Conservation (phyloP, 2,797 vertebrate genomes). For the Helicolenus hilgendorfi region DNA sequence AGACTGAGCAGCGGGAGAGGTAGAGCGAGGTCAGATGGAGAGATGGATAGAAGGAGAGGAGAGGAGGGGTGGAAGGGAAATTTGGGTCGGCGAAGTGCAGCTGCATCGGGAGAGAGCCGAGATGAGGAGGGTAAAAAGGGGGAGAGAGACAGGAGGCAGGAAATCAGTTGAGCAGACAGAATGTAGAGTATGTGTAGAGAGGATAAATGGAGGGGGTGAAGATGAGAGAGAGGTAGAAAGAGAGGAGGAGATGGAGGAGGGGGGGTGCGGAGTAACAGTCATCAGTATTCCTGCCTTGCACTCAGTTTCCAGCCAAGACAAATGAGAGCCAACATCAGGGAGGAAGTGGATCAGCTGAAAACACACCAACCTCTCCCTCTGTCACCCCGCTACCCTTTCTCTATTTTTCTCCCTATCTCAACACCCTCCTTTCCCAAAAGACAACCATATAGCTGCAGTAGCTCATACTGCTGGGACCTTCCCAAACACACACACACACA, state of each 20-base stretch:
- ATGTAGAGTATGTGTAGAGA: slow-evolving; percentile 79
- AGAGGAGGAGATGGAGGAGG: slow-evolving; percentile 21
- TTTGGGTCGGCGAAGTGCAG: slow-evolving; percentile 80
- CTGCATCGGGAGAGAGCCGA: slow-evolving; percentile 68
- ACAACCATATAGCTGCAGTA: slow-evolving; percentile 31
- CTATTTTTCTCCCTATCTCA: slow-evolving; percentile 33
- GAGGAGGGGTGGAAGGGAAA: slow-evolving; percentile 53
- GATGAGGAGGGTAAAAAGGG: slow-evolving; percentile 59
- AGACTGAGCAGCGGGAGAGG: slow-evolving; percentile 64
- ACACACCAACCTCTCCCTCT: slow-evolving; percentile 75
- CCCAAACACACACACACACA: not conserved
- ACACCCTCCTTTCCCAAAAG: not conserved
- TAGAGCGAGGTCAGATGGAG: slow-evolving; percentile 73
- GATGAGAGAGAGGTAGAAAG: slow-evolving; percentile 62
- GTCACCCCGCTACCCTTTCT: slow-evolving; percentile 40
- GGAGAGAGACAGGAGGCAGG: slow-evolving; percentile 74
- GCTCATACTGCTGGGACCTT: slow-evolving; percentile 18
- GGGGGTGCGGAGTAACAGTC: slow-evolving; percentile 46
- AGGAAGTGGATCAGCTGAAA: slow-evolving; percentile 86
- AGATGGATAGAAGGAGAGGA: slow-evolving; percentile 38
- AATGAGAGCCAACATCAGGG: slow-evolving; percentile 82
- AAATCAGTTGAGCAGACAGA: slow-evolving; percentile 87
- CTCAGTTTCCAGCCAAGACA: slow-evolving; percentile 82
- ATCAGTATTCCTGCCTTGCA: slow-evolving; percentile 81
- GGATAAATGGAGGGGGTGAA: slow-evolving; percentile 72